Percentiles rank a stretch among this genome's conserved stretches.
Evolutionary conservation across 2,797 vertebrate species (phyloP).

Genomic region (Mycteria americana): DNA sequence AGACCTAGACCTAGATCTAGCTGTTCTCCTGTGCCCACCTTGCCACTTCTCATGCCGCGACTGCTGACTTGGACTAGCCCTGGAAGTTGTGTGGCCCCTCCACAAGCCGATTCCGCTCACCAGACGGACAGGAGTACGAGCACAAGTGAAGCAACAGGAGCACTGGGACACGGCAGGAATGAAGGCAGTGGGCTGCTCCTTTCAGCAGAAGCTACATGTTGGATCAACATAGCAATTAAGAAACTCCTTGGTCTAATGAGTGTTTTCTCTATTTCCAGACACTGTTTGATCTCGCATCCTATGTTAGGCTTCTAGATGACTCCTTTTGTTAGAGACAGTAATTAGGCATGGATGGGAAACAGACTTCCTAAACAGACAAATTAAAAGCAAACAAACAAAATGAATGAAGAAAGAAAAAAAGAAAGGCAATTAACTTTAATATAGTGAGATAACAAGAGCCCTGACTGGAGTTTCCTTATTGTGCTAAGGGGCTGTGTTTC

Average conservation of each 20-base stretch:
- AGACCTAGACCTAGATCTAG: background rate
- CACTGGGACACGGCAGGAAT: accelerated
- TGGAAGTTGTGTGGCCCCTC: background rate
- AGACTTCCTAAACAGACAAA: background rate
- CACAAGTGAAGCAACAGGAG: background rate
- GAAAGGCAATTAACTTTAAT: background rate
- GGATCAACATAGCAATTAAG: background rate
- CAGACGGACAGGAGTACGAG: accelerated
- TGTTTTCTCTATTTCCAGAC: background rate
- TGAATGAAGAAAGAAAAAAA: background rate
- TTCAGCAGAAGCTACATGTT: background rate
- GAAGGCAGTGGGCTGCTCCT: background rate
- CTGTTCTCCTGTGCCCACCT: background rate
- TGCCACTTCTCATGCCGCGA: accelerated
- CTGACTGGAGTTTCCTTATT: background rate
- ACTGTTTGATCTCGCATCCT: background rate
- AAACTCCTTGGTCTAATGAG: background rate
- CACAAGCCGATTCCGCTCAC: accelerated
- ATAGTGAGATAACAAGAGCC: background rate
- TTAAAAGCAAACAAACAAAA: conserved; percentile 25
- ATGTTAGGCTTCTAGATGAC: background rate
- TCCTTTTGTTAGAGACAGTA: background rate
- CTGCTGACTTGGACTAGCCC: background rate
- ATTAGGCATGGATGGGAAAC: background rate
- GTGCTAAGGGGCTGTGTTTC: background rate